Conservation (phyloP, 2,797 vertebrate genomes). For the Delichon dasypus region DNA sequence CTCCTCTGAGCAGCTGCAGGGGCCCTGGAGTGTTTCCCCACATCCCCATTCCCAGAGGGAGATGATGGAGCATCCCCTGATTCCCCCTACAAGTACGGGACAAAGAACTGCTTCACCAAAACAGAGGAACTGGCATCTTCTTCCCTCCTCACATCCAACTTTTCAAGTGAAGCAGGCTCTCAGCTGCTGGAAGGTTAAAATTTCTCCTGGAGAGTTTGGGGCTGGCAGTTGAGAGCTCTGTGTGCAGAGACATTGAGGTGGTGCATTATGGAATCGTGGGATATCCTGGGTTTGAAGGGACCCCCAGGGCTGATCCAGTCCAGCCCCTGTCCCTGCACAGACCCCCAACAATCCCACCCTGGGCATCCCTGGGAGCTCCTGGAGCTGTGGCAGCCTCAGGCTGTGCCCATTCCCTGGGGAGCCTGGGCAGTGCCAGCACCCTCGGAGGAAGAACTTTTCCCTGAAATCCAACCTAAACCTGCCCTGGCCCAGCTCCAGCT, state of each 20-base stretch:
- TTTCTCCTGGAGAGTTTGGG: not conserved
- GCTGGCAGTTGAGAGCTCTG: not conserved
- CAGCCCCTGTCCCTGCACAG: not conserved
- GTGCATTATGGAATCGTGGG: not conserved
- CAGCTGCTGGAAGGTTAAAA: not conserved
- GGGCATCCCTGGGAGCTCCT: not conserved
- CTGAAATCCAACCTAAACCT: fast-evolving
- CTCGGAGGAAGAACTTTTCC: not conserved
- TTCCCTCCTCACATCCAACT: not conserved
- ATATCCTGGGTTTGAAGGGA: not conserved
- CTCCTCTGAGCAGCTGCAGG: not conserved
- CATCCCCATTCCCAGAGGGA: not conserved
- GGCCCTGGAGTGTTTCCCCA: not conserved
- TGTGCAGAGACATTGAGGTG: not conserved
- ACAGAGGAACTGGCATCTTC: not conserved
- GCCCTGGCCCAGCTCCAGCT: not conserved
- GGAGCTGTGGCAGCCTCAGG: not conserved
- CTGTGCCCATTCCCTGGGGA: not conserved
- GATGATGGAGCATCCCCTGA: not conserved
- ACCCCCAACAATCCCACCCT: not conserved
- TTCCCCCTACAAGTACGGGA: not conserved
- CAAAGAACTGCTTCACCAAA: not conserved
- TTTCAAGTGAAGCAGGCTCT: not conserved
- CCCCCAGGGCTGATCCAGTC: fast-evolving
- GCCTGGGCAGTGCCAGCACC: not conserved